Base-by-base conservation (phyloP, 2,888 invertebrate genomes). In the Drosophila maculinotata region DNA sequence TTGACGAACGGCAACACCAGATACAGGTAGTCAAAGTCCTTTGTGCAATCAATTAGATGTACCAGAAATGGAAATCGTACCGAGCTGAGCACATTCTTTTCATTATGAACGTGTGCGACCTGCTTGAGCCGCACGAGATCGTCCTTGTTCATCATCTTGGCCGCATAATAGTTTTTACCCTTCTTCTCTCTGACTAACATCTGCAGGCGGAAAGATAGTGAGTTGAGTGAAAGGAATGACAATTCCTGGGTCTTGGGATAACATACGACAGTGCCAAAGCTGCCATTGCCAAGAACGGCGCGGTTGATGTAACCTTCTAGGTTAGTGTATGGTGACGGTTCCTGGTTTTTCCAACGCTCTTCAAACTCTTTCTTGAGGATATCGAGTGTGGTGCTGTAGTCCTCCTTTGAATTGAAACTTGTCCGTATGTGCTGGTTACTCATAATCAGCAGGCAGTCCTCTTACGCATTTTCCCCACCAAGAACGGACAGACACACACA, bases 61-160 rank as follows among this genome's bases (percentile, higher is more conserved):
- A 99, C 95, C 28, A 97, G 93, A 92, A 99, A 98, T 5, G 98
- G 97, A 92, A 97, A 98, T 68, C 94, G 93, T 65, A 98, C 93
- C 15, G 97, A 94, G 91, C 96, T 95, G 68, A 99, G 93, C 79
- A 99, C 96, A 77, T 94, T 94, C 91, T 98, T 98, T 92, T 99
- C 99, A 89, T 96, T 96, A 74, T 95, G 92, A 0, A 97, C 97
- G 91, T 98, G 98, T 68, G 95, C 94, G n/a, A 98, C 94, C 92
- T 97, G 97, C 91, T 97, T 97, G 91, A 95, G 93, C 90, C 96
- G 96, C 35, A 98, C 94, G 45, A 99, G 94, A 92, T 95, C 95
- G 60, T 94, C 94, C 91, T 98, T 98, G 82, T 96, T 95, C 86
- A 98, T 93, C 59, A 97, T 94, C 93, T 98, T 98, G 94, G 98